Base-by-base conservation (phyloP, 1,140 invertebrate genomes). In the Thalassaphorura encarpata region DNA sequence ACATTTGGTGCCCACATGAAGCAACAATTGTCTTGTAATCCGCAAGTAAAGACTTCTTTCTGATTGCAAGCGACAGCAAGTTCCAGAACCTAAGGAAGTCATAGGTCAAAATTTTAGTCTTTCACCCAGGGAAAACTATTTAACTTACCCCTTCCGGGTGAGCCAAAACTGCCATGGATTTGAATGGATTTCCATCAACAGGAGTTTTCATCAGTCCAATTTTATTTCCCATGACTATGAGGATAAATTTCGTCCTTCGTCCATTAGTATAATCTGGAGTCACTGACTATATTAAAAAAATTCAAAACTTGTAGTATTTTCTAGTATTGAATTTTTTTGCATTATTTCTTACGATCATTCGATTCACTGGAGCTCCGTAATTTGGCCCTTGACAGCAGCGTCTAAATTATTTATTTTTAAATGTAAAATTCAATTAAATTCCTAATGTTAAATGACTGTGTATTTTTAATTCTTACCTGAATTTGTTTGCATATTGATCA, bases 181-280 rank as follows among this genome's bases (percentile, higher is more conserved):
- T 83, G 69, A 78, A 83, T 21, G 83, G 83, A 70, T 85, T 86
- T 3, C 84, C 85, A 69, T 83, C 80, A 24, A 59, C 28, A 4
- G 63, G 63, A 2, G 60, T 61, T 36, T 58, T 58, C 21, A 58
- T 28, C 4, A 61, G 5, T 19, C 63, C 63, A 15, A 64, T n/a
- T 52, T 60, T 61, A 31, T 61, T 61, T 15, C 52, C 49, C 16
- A 36, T 8, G 1, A 49, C 31, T 15, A 53, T 39, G 2, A 59
- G 8, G 2, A 59, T 48, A 36, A 63, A 63, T 24, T 54, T 54
- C 23, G 33, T 51, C 23, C 21, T 4, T 28, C 18, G 23, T 26
- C n/a, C 19, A 21, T 31, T 45, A 1, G 21, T 28, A 24, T 15
- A 6, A 13, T 33, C 48, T 13, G 46, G 41, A 6, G 41, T 8